These are phyloP conservation scores for Deilephila porcellus DNA, from an alignment of 2,888 invertebrate species.

Conservation along the genomic window DNA sequence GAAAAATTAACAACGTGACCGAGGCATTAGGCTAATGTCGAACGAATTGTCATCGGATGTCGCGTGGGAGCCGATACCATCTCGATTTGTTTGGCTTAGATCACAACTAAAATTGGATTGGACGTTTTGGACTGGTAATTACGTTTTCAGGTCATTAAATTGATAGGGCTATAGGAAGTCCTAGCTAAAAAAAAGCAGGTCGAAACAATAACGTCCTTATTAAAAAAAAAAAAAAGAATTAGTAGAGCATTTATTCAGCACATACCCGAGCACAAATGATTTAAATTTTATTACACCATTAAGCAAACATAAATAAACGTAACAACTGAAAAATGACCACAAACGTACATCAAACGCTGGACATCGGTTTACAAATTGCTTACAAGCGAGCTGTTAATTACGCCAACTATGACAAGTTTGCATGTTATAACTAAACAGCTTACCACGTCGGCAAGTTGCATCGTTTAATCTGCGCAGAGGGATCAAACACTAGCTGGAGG, in stretches of 20 bases:
- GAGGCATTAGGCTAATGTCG: conserved; percentile 49
- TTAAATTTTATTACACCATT: background rate
- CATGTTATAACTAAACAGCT: conserved; percentile 25
- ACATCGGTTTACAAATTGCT: conserved; percentile 13
- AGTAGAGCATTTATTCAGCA: background rate
- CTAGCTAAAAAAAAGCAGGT: background rate
- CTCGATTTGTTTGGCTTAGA: conserved; percentile 1
- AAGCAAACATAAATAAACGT: background rate
- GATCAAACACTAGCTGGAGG: background rate
- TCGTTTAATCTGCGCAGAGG: background rate
- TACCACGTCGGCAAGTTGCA: background rate
- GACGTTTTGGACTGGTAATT: background rate
- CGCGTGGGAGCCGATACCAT: conserved; percentile 21
- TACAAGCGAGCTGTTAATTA: conserved; percentile 26
- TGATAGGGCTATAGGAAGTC: background rate
- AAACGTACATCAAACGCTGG: conserved; percentile 12
- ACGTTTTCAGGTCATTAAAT: background rate
- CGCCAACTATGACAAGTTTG: conserved; percentile 12
- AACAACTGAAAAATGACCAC: background rate
- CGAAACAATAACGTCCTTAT: too few species aligned
- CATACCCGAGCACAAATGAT: background rate
- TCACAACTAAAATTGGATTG: background rate
- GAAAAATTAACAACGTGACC: conserved; percentile 61
- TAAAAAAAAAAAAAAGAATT: too few species aligned
- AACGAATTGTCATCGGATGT: background rate